Percentiles rank a stretch among this genome's conserved stretches.
Conservation (phyloP, 2,797 vertebrate species). For the Anabacerthia variegaticeps region DNA sequence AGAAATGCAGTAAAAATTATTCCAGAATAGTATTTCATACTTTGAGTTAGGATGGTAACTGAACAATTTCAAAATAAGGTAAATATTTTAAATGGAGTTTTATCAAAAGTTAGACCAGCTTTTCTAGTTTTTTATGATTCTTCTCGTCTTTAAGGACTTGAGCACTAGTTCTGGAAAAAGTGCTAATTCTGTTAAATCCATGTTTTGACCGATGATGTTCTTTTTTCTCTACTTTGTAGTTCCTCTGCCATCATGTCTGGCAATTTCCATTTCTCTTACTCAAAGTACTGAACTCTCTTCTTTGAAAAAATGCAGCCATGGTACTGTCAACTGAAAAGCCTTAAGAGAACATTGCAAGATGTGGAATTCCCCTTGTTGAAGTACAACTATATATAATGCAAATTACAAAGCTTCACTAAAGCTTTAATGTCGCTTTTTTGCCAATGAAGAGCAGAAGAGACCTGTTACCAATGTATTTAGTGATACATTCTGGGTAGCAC, state of each 20-base stretch:
- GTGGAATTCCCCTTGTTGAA: not conserved
- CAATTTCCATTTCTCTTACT: not conserved
- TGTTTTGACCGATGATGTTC: not conserved
- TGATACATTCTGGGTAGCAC: not conserved
- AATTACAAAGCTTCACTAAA: not conserved
- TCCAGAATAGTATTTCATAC: not conserved
- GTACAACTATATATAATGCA: rapidly evolving
- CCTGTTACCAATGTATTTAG: not conserved
- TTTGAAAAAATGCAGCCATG: not conserved
- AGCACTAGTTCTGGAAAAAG: not conserved
- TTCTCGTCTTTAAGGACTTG: not conserved
- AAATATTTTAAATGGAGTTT: not conserved
- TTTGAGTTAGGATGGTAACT: not conserved
- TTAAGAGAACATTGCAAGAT: not conserved
- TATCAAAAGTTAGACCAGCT: not conserved
- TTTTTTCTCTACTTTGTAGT: not conserved
- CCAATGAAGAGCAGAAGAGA: not conserved
- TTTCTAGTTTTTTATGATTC: not conserved
- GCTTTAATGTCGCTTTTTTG: not conserved
- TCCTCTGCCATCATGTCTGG: not conserved
- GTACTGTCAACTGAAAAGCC: not conserved
- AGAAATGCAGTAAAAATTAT: not conserved
- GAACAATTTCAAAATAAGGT: not conserved
- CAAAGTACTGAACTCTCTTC: not conserved
- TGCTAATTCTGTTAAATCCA: not conserved